Conservation (phyloP, 2,888 invertebrate species). For the Meloe dianella region DNA sequence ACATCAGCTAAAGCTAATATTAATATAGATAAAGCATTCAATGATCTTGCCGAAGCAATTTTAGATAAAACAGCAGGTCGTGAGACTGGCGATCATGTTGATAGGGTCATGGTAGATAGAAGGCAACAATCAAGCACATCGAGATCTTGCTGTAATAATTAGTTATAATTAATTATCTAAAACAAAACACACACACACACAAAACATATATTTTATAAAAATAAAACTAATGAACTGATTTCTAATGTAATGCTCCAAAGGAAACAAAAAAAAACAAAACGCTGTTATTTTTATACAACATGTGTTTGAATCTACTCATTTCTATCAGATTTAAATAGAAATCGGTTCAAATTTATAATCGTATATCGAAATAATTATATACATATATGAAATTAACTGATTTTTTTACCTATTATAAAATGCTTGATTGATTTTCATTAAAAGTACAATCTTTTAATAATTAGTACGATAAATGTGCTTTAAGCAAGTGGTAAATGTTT, state of each 20-base stretch:
- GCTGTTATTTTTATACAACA: slow-evolving; percentile 21
- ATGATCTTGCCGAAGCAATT: slow-evolving; percentile 93
- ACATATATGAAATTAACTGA: background rate
- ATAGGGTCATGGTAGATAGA: slow-evolving; percentile 75
- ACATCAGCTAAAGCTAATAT: slow-evolving; percentile 97
- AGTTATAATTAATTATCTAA: slow-evolving; percentile 22
- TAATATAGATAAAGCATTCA: slow-evolving; percentile 95
- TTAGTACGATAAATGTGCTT: slow-evolving; percentile 29
- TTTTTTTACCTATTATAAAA: background rate
- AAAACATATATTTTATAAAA: background rate
- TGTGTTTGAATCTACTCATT: slow-evolving; percentile 1
- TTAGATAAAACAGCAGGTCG: slow-evolving; percentile 87
- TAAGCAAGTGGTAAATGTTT: slow-evolving; percentile 26
- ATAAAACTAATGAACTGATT: slow-evolving; percentile 38
- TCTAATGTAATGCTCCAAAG: slow-evolving; percentile 26
- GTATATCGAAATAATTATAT: slow-evolving; percentile 8
- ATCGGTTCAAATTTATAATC: slow-evolving; percentile 27
- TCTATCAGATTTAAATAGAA: slow-evolving; percentile 8
- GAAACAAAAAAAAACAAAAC: no score
- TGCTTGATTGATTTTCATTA: slow-evolving; percentile 19
- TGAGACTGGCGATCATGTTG: slow-evolving; percentile 78
- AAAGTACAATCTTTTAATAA: slow-evolving; percentile 27
- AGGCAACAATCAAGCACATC: slow-evolving; percentile 69
- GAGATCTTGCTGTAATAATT: slow-evolving; percentile 63
- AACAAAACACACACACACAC: background rate